Evolutionary conservation across 2,797 vertebrate genomes (phyloP), one percentile per base, ranked within the genome.

Genomic region (Pagetopsis macropterus): DNA sequence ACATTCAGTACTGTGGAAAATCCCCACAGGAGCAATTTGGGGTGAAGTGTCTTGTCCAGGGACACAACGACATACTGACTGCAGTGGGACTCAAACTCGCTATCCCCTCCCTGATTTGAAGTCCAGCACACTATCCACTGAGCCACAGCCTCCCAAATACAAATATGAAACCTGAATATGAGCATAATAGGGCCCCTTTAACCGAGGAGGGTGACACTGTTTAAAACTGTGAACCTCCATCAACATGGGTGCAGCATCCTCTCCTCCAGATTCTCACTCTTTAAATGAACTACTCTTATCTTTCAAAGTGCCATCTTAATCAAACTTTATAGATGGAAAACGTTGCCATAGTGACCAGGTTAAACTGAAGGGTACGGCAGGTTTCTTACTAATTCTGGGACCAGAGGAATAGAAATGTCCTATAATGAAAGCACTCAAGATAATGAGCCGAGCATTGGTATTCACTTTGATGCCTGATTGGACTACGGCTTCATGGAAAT

Each of bases 391-490:
- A 75, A 76, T 72, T 81, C 49, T 65, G 55, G 40, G 58, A 58
- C 19, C 56, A 41, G 72, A 78, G 43, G 73, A 86, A 84, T 85
- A 61, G 85, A 88, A 91, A 86, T 74, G 70, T 70, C 64, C 72
- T 76, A 83, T 89, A 85, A 90, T 89, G 86, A 87, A 74, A 87
- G 76, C 88, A 85, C 89, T 93, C 72, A 31, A 82, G 74, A 83
- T 87, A 82, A 92, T 90, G 76, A 66, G 83, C 66, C 40, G 64
- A 81, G 75, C 61, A 9, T 69, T 44, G 70, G 62, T 62, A 71
- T 73, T 59, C 84, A 76, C 73, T 80, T 77, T 81, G 85, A 88
- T 84, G 72, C 77, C 41, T 73, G 83, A 89, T 85, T 87, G 67
- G 75, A 67, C 70, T 60, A 3, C 6, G 65, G 62, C 69, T 70